These are phyloP conservation scores for Spea bombifrons DNA, from an alignment of 2,113 vertebrate species.

Conservation along the genomic window DNA sequence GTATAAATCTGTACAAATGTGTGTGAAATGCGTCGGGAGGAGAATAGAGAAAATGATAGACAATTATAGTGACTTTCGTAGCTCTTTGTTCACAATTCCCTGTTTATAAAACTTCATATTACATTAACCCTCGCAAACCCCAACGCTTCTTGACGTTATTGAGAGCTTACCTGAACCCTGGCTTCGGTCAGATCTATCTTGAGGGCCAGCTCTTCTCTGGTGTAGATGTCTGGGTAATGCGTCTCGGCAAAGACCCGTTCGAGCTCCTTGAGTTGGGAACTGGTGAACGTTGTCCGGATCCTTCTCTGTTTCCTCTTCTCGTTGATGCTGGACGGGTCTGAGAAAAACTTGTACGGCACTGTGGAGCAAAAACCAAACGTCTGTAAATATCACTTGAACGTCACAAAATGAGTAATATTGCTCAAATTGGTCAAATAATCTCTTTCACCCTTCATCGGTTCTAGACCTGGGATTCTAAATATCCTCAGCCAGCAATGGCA, in stretches of 20 bases:
- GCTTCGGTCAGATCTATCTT: constrained; percentile 96
- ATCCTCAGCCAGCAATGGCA: no score
- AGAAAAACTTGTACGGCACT: constrained; percentile 90
- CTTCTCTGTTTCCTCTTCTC: constrained; percentile 94
- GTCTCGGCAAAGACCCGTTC: constrained; percentile 93
- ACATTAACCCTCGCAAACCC: no score
- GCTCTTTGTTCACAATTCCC: no score
- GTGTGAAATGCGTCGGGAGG: no score
- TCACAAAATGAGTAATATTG: no score
- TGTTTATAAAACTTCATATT: no score
- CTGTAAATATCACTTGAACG: not conserved
- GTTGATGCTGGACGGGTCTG: constrained; percentile 85
- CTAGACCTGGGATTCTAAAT: no score
- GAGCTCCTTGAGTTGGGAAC: constrained; percentile 91
- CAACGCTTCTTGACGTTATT: not conserved
- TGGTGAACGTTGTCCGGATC: constrained; percentile 93
- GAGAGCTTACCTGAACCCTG: constrained; percentile 79
- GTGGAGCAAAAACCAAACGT: not conserved
- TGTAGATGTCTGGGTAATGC: constrained; percentile 90
- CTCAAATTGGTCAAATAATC: no score
- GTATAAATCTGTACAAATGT: no score
- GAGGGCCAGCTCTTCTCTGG: constrained; percentile 88
- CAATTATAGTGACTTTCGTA: no score
- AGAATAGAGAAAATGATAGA: no score
- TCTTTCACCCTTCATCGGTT: no score